These are phyloP conservation scores for Ferdinandea cuprea DNA, from an alignment of 2,888 invertebrate species.

Conservation along the genomic window DNA sequence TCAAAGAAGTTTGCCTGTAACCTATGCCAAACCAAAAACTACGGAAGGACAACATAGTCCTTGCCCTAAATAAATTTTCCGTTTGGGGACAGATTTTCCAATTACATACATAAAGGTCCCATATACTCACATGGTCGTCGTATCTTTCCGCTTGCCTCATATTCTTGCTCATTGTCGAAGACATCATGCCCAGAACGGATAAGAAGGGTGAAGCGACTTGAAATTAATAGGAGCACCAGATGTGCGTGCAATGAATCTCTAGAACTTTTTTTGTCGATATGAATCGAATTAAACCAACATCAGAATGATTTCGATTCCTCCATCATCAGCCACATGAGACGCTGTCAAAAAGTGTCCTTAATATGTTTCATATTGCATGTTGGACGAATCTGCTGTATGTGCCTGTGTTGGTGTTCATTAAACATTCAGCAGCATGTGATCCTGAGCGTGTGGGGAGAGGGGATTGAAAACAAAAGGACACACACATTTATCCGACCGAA, in stretches of 20 bases:
- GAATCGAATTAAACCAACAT: conserved; percentile 58
- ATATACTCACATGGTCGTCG: background rate
- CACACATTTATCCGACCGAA: conserved; percentile 55
- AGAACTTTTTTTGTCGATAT: conserved; percentile 19
- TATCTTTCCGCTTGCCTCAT: background rate
- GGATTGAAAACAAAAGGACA: conserved; percentile 66
- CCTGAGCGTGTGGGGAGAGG: conserved; percentile 49
- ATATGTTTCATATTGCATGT: conserved; percentile 56
- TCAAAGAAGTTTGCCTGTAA: conserved; percentile 22
- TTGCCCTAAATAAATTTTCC: conserved; percentile 63
- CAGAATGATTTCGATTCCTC: conserved; percentile 66
- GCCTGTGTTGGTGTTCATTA: conserved; percentile 53
- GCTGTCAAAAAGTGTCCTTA: conserved; percentile 72
- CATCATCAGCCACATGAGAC: conserved; percentile 48
- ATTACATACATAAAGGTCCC: conserved; percentile 61
- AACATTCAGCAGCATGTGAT: conserved; percentile 69
- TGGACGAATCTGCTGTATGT: conserved; percentile 25
- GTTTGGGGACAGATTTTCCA: conserved; percentile 62
- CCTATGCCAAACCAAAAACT: conserved; percentile 1
- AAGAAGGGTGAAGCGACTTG: conserved; percentile 6
- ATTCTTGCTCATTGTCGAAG: conserved; percentile 42
- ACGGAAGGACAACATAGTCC: conserved; percentile 38
- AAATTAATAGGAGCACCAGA: conserved; percentile 54
- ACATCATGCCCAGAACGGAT: conserved; percentile 2
- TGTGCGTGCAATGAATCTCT: conserved; percentile 47